Conservation (phyloP, 1,140 invertebrate genomes). For the Harlomillsia oculata region DNA sequence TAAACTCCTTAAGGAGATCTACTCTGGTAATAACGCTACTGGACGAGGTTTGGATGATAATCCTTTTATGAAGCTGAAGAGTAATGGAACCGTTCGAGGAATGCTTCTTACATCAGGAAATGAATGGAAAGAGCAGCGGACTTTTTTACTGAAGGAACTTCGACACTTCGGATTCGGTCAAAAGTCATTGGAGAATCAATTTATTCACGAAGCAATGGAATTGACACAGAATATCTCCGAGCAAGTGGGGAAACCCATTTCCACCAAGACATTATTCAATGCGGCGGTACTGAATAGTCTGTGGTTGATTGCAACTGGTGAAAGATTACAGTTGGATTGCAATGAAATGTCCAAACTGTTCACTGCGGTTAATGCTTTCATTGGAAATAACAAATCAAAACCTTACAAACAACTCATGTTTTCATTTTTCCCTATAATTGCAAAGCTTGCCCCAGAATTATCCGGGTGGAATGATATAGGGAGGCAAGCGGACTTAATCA, state of each 20-base stretch:
- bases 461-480: conserved; percentile 1
- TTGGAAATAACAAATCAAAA: background rate
- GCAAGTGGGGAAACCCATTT: background rate
- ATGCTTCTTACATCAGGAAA: background rate
- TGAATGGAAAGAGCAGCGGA: conserved; percentile 35
- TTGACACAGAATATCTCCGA: background rate
- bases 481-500: too few relatives aligned
- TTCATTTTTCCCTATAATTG: background rate
- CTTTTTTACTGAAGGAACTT: conserved; percentile 38
- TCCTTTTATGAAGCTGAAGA: too few relatives aligned
- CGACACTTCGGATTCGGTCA: conserved; percentile 40
- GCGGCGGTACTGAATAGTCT: conserved; percentile 19
- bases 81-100: too few relatives aligned
- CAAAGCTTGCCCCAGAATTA: background rate
- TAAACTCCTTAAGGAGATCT: too few relatives aligned
- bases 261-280: conserved; percentile 6
- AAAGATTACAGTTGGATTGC: conserved; percentile 4
- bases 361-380: background rate
- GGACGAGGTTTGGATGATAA: too few relatives aligned
- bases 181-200: conserved; percentile 38
- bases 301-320: conserved; percentile 19
- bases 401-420: background rate
- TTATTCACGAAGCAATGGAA: conserved; percentile 36
- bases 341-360: conserved; percentile 4
- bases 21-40: too few relatives aligned